These are phyloP conservation scores for Pterostichus madidus DNA, from an alignment of 2,888 invertebrate genomes.

Conservation along the genomic window DNA sequence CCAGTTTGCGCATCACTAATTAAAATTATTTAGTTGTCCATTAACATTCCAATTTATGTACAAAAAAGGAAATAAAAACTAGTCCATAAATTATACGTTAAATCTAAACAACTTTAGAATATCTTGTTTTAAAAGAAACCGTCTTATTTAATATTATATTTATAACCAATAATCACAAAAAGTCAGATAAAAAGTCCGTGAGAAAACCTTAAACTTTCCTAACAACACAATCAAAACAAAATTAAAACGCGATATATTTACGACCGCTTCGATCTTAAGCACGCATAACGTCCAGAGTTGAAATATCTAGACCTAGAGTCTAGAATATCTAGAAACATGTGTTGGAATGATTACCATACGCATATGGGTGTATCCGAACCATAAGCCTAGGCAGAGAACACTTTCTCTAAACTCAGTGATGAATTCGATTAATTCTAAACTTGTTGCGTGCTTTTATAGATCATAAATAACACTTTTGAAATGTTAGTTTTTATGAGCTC, in stretches of 20 bases:
- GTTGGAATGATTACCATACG: constrained; percentile 1
- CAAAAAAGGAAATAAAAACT: neutral
- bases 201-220: constrained; percentile 35
- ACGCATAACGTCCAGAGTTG: neutral
- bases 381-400: no score
- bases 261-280: neutral
- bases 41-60: neutral
- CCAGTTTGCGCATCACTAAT: neutral
- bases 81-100: neutral
- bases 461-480: no score
- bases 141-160: neutral
- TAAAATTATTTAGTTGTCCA: neutral
- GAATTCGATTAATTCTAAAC: no score
- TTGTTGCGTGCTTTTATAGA: no score
- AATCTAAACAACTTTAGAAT: neutral
- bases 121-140: neutral
- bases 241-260: constrained; percentile 19
- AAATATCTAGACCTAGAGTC: neutral
- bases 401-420: no score
- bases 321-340: neutral
- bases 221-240: constrained; percentile 18
- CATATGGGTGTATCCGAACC: neutral
- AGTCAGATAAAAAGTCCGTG: neutral
- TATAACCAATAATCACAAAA: neutral
- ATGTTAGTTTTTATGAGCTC: no score